phyloP scores from a whole-genome alignment of 2,113 vertebrate genomes.

The Artemisiospiza belli region DNA sequence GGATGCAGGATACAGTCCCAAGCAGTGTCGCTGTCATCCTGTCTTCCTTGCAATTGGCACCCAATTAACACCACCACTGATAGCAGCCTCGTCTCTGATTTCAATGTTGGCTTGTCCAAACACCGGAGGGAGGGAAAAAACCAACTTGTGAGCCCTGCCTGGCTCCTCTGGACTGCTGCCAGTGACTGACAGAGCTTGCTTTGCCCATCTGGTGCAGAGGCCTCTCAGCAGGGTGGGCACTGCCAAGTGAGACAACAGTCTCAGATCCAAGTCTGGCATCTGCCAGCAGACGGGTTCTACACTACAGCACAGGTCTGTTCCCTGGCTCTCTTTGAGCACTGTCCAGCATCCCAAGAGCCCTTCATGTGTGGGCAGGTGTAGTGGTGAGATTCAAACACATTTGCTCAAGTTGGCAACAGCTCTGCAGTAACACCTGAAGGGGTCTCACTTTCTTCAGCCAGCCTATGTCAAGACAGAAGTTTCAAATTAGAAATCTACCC shows the following conservation, averaged over 20 bases:
- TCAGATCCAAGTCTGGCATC: neutral
- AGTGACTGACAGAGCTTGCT: neutral
- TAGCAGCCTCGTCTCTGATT: neutral
- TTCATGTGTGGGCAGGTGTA: accelerated
- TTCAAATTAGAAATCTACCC: neutral
- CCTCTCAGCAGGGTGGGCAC: neutral
- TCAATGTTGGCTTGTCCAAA: neutral
- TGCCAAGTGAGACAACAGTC: neutral
- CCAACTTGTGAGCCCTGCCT: neutral
- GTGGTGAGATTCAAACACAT: neutral
- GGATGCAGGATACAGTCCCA: neutral
- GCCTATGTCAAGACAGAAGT: neutral
- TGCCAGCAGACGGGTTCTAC: neutral
- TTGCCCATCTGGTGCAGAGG: neutral
- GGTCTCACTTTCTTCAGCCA: neutral
- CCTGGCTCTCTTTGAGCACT: neutral
- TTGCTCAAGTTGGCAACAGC: neutral
- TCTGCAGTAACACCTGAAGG: neutral
- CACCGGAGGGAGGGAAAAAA: neutral
- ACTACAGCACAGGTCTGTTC: neutral
- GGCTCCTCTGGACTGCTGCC: neutral
- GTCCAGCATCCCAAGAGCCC: neutral
- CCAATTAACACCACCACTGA: neutral
- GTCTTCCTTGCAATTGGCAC: neutral
- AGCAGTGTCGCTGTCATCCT: neutral